Evolutionary conservation across 2,888 invertebrate genomes (phyloP).

Genomic region (Catocala nupta): DNA sequence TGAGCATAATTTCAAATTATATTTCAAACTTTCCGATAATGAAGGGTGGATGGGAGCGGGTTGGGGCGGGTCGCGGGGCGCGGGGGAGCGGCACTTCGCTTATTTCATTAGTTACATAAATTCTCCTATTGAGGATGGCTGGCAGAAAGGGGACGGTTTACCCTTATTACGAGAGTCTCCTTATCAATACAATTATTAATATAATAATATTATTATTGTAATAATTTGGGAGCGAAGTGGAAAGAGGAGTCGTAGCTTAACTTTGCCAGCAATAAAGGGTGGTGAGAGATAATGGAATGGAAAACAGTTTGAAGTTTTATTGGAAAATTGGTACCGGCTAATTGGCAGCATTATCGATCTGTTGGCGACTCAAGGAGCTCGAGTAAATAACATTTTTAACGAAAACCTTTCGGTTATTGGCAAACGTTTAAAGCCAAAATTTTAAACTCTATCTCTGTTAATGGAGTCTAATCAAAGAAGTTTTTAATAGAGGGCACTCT

Average conservation of each 20-base stretch:
- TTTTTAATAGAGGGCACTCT: slow-evolving; percentile 54
- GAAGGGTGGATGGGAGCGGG: slow-evolving; percentile 83
- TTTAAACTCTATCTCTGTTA: slow-evolving; percentile 58
- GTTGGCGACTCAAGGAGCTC: slow-evolving; percentile 70
- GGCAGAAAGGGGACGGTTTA: slow-evolving; percentile 87
- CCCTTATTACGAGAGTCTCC: slow-evolving; percentile 88
- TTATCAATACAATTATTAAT: slow-evolving; percentile 88
- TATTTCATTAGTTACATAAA: slow-evolving; percentile 88
- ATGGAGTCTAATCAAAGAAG: slow-evolving; percentile 54
- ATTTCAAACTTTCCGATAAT: slow-evolving; percentile 88
- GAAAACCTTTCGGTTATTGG: slow-evolving; percentile 58
- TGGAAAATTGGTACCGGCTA: slow-evolving; percentile 86
- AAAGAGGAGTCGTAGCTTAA: slow-evolving; percentile 84
- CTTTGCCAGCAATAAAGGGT: slow-evolving; percentile 86
- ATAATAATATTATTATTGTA: slow-evolving; percentile 88
- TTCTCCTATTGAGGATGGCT: slow-evolving; percentile 87
- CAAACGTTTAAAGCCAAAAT: slow-evolving; percentile 49
- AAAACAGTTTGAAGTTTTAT: slow-evolving; percentile 88
- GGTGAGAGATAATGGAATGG: slow-evolving; percentile 87
- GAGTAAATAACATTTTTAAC: slow-evolving; percentile 68
- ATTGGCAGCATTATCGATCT: slow-evolving; percentile 86
- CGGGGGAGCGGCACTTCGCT: slow-evolving; percentile 81
- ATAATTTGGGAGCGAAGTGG: slow-evolving; percentile 84
- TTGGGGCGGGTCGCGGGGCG: slow-evolving; percentile 63
- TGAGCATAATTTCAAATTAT: slow-evolving; percentile 88